Base-by-base conservation (phyloP, 2,113 vertebrate species). In the human region DNA sequence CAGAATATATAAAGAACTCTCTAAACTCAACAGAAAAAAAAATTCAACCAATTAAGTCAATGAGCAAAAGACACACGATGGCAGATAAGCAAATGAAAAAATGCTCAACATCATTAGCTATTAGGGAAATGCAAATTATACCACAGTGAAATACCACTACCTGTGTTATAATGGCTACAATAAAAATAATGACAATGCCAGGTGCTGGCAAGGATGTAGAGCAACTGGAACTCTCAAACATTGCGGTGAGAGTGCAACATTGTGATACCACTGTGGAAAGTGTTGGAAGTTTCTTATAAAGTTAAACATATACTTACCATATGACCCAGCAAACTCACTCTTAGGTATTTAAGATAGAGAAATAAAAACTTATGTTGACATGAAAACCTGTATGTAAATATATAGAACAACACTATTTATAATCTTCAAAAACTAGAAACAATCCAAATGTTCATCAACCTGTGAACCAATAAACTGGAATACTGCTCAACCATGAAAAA, bases 91-190 rank as follows among this genome's bases (percentile, higher is more conserved):
- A 70, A 22, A 50, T 35, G n/a, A 55, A 78, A 90, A 91, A 66
- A 32, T 30, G 13, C 9, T 90, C 55, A 16, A 52, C 8, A 16
- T 70, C 61, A 84, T 52, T 43, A 30, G 2, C 64, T 48, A 59
- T 20, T 66, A 89, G 32, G 23, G 82, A 91, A 86, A 85, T 70
- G 66, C n/a, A 95, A 30, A 93, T 61, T 81, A 48, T 81, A 91
- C 14, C 72, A 85, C 61, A 66, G 52, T 23, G 50, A 91, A 80
- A 75, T 70, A 13, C 17, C 59, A 45, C 52, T 84, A 20, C 8
- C 43, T 50, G 25, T 45, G 16, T 64, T 17, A 38, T 27, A 55
- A 93, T 68, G 38, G 38, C 30, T 75, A 59, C 82, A 80, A 25
- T 93, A 64, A 95, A 57, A 87, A 79, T 87, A 30, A 70, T 11